Evolutionary conservation across 2,888 invertebrate genomes (phyloP).

Genomic region (Heliconius sara): DNA sequence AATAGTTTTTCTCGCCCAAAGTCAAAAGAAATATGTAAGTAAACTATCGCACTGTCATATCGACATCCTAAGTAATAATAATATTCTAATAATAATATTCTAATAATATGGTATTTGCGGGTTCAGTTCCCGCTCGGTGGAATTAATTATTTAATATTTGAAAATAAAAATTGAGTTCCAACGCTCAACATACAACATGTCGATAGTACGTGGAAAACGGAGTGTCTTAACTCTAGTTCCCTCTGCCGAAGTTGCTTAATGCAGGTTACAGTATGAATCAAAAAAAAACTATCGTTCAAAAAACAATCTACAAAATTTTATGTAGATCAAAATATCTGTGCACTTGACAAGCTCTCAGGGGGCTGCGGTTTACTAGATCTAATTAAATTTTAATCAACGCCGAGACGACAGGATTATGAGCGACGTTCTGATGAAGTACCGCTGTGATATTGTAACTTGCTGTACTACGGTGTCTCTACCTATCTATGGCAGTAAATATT

Average conservation of each 20-base stretch:
- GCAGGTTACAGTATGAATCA: background rate
- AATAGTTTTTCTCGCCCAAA: no score
- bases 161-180: background rate
- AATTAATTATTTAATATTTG: background rate
- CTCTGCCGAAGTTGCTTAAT: background rate
- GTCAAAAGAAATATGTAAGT: no score
- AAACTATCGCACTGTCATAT: no score
- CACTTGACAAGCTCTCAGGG: constrained; percentile 39
- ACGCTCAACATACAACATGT: background rate
- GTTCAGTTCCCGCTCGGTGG: no score
- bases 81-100: no score
- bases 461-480: background rate
- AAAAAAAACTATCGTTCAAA: background rate
- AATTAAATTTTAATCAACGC: constrained; percentile 49
- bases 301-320: background rate
- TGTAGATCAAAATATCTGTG: constrained; percentile 19
- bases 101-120: no score
- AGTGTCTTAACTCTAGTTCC: background rate
- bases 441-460: background rate
- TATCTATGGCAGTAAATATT: no score
- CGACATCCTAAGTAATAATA: no score
- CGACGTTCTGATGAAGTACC: constrained; percentile 40
- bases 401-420: constrained; percentile 38
- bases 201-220: background rate
- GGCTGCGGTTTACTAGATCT: constrained; percentile 41